These are phyloP conservation scores for Apamea crenata DNA, from an alignment of 2,888 invertebrate genomes.

Conservation along the genomic window DNA sequence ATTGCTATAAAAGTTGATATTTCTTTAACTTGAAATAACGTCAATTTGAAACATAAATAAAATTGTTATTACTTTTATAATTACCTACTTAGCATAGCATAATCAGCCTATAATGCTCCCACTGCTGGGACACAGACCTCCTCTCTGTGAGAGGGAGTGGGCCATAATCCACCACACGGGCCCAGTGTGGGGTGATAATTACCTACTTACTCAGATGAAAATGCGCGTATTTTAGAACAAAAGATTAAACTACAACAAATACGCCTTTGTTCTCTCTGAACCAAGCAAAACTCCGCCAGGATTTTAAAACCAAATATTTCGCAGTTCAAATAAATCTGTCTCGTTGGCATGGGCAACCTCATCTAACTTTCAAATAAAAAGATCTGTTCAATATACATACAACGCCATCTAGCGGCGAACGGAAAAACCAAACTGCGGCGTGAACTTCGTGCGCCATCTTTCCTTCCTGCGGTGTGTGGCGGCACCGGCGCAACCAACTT, in stretches of 20 bases:
- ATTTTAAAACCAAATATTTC: slow-evolving; percentile 27
- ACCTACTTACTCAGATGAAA: too few relatives aligned
- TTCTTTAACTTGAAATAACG: too few relatives aligned
- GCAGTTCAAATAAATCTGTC: slow-evolving; percentile 48
- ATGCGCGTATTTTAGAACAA: neutral
- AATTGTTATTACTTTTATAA: neutral
- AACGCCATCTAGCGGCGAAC: too few relatives aligned
- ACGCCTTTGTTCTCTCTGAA: neutral
- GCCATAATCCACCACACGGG: neutral
- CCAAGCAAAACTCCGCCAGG: slow-evolving; percentile 15
- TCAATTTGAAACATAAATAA: too few relatives aligned
- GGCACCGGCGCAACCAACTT: too few relatives aligned
- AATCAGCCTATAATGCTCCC: too few relatives aligned
- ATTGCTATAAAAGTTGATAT: too few relatives aligned
- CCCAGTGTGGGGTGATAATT: too few relatives aligned
- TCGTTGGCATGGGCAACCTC: slow-evolving; percentile 14
- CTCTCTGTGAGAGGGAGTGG: neutral
- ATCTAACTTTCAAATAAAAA: slow-evolving; percentile 47
- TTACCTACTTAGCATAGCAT: neutral
- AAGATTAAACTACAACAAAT: neutral
- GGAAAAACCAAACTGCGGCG: too few relatives aligned
- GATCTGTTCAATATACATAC: too few relatives aligned
- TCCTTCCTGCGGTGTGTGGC: too few relatives aligned
- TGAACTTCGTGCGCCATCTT: too few relatives aligned
- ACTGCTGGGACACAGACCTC: neutral